Conservation (phyloP, 2,797 vertebrate species). For the Periparus ater region DNA sequence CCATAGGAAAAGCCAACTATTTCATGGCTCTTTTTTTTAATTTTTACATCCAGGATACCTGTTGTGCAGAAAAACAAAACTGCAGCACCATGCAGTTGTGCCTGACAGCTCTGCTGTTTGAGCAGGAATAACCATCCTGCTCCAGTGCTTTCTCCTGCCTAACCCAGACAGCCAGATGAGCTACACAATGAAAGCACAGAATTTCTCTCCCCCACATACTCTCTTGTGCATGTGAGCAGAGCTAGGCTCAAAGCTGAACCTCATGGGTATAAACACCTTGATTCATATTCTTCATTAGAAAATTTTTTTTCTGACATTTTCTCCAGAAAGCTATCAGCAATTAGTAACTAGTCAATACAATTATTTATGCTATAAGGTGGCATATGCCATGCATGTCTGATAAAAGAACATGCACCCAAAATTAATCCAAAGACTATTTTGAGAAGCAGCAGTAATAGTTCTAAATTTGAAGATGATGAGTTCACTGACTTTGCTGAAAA, state of each 20-base stretch:
- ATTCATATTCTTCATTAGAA: neutral
- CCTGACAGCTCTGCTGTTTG: neutral
- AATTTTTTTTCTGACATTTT: neutral
- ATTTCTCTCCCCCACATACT: neutral
- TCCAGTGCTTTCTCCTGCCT: neutral
- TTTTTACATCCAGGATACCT: neutral
- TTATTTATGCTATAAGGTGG: neutral
- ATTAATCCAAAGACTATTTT: neutral
- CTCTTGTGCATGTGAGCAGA: neutral
- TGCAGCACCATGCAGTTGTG: fast-evolving
- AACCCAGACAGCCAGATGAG: neutral
- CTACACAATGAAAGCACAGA: neutral
- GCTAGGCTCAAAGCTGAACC: neutral
- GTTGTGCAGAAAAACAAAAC: neutral
- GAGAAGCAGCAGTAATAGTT: neutral
- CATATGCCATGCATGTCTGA: neutral
- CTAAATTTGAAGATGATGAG: neutral
- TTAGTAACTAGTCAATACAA: neutral
- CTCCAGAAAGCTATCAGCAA: neutral
- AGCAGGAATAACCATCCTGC: neutral
- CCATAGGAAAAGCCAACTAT: neutral
- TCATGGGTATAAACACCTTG: neutral
- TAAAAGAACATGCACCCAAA: neutral
- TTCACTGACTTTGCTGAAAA: neutral
- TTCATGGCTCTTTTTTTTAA: neutral